Percentiles rank a stretch among this genome's conserved stretches.
These are phyloP conservation scores for Sebastes oblongus DNA, from an alignment of 2,797 vertebrate genomes.

Conservation along the genomic window DNA sequence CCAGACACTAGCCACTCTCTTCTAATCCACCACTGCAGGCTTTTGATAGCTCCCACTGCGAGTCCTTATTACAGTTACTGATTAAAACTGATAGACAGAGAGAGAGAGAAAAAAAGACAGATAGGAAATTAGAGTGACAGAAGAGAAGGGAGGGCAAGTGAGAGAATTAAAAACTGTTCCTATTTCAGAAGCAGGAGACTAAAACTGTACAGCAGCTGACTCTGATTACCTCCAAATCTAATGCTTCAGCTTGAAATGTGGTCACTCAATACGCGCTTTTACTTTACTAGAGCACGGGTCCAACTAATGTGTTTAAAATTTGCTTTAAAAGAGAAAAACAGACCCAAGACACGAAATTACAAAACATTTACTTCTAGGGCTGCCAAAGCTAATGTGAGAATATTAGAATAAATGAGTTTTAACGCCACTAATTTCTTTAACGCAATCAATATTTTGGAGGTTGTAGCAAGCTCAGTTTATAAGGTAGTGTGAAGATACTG, in stretches of 20 bases:
- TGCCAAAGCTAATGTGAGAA: too few species aligned
- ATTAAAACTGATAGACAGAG: slow-evolving; percentile 52
- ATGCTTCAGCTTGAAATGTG: slow-evolving; percentile 4
- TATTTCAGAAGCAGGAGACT: slow-evolving; percentile 11
- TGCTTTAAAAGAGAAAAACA: background rate
- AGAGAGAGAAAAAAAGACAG: background rate
- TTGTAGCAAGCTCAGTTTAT: too few species aligned
- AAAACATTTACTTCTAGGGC: background rate
- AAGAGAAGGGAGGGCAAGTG: slow-evolving; percentile 33
- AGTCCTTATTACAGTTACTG: slow-evolving; percentile 50
- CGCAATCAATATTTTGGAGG: too few species aligned
- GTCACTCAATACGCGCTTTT: background rate
- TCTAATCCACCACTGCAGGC: slow-evolving; percentile 71
- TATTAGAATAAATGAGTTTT: too few species aligned
- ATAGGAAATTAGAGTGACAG: slow-evolving; percentile 48
- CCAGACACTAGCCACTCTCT: slow-evolving; percentile 59
- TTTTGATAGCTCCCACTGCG: slow-evolving; percentile 67
- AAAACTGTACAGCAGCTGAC: slow-evolving; percentile 24
- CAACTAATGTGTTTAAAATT: background rate
- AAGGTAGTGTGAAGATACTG: too few species aligned
- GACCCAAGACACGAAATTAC: background rate
- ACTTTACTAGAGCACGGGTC: background rate
- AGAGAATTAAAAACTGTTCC: slow-evolving; percentile 35
- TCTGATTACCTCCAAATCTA: slow-evolving; percentile 33
- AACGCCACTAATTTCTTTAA: too few species aligned